Conservation (phyloP, 2,888 invertebrate species). For the Embidobia sp. region DNA sequence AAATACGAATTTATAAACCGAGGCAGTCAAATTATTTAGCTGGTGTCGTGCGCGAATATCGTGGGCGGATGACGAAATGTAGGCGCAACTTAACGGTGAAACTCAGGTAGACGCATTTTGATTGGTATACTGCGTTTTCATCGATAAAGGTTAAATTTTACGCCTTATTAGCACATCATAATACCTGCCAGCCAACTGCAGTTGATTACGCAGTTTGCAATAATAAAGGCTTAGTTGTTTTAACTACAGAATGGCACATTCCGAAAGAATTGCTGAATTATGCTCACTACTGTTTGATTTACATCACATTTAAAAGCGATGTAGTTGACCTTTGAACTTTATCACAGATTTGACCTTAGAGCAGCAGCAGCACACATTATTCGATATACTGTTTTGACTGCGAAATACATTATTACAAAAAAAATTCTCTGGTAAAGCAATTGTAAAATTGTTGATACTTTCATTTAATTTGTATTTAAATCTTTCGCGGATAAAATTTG, state of each 20-base stretch:
- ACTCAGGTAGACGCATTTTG: constrained; percentile 37
- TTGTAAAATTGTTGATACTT: constrained; percentile 1
- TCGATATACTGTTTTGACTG: constrained; percentile 13
- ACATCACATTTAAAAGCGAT: constrained; percentile 27
- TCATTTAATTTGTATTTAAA: neutral
- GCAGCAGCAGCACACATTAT: constrained; percentile 2
- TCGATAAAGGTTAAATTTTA: constrained; percentile 58
- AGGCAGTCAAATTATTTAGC: constrained; percentile 20
- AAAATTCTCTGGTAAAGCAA: neutral
- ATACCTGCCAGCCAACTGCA: constrained; percentile 13
- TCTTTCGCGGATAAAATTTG: too few relatives aligned
- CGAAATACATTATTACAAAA: constrained; percentile 4
- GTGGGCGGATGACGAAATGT: constrained; percentile 54
- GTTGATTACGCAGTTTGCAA: constrained; percentile 11
- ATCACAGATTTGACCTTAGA: constrained; percentile 21
- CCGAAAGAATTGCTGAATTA: constrained; percentile 22
- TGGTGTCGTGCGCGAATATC: constrained; percentile 10
- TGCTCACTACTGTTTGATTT: constrained; percentile 21
- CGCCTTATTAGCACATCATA: constrained; percentile 39
- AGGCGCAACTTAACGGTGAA: constrained; percentile 17
- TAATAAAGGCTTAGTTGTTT: constrained; percentile 24
- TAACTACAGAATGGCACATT: constrained; percentile 7
- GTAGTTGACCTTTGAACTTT: constrained; percentile 45
- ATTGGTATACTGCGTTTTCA: constrained; percentile 45
- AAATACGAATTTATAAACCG: too few relatives aligned